Evolutionary conservation across 2,797 vertebrate genomes (phyloP), one percentile per base, ranked within the genome.

Genomic region (Sebastes kiyomatsui): DNA sequence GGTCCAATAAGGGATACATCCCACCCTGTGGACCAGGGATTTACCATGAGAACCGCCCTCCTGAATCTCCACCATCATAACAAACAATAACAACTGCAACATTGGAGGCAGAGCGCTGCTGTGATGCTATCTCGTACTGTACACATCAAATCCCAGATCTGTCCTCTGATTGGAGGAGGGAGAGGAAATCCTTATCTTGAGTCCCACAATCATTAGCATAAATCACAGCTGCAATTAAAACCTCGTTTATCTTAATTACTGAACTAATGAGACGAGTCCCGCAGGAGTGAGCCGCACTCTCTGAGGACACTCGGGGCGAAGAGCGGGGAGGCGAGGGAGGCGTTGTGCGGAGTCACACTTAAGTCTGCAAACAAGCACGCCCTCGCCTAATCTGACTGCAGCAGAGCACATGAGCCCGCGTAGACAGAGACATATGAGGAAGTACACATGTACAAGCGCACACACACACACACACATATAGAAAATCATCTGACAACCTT

Each of bases 211-310:
- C 94, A 95, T 96, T 95, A 95, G 92, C 92, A 94, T 93, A 93
- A 94, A 95, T 96, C 94, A 92, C 91, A 89, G 89, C 89, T 86
- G 95, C 96, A 96, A 96, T 96, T 96, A 96, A 96, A 96, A 94
- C 84, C 92, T 93, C 91, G 87, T 96, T 96, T 96, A 96, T 96
- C 95, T 96, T 96, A 96, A 96, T 96, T 96, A 96, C 95, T 75
- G 90, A 94, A 93, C 94, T 96, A 96, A 96, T 96, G 95, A 95
- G 95, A 96, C 92, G 91, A 92, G 94, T 96, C 95, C 94, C 93
- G 30, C 87, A 86, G 93, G 96, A 96, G 86, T 28, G 82, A 91
- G 79, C 70, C 32, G 33, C 64, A 80, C 80, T 94, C 94, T 92
- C 92, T 13, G 91, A 95, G 94, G 94, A 95, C 89, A 89, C 81